Evolutionary conservation across 2,797 vertebrate genomes (phyloP), one percentile per base, ranked within the genome.

Genomic region (Macropodus opercularis): DNA sequence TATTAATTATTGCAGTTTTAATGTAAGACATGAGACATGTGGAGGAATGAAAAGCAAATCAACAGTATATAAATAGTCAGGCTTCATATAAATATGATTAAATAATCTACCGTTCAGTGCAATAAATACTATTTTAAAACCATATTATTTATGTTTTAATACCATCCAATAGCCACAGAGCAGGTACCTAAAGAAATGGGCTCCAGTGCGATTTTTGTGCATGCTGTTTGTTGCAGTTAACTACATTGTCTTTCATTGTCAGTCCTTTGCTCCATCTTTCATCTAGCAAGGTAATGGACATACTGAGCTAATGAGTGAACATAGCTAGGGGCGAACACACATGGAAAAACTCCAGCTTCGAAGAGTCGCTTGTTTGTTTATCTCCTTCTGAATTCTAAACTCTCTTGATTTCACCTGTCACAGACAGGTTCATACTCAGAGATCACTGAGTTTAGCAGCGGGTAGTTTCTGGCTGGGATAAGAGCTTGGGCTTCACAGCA

Each of bases 221-320:
- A 59, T 15, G 17, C 71, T 55, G 68, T 85, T 85, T 80, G 66
- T 83, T 84, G 79, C 79, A 19, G 64, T 83, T 88, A 85, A 80
- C 73, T 24, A 69, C 80, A 66, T 82, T 85, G 85, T 87, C 83
- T 89, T 86, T 89, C 74, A 90, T 91, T 90, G 89, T 84, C 72
- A 63, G 66, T 54, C 68, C 69, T 70, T 17, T 41, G 67, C 80
- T 87, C 59, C 76, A 80, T 89, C 83, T 85, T 87, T 87, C 81
- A 88, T 87, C 74, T 73, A 18, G 52, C 64, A 19, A 53, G 63
- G 72, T 59, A 48, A 32, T 51, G 84, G 83, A 85, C 69, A 64
- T 27, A 24, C 58, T 31, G 59, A 63, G 78, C 65, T 87, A 87
- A 90, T 90, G 78, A 84, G 80, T 80, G 83, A 90, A 91, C 80